Evolutionary conservation across 23 tunicate species (phyloP), one percentile per base, ranked within the genome.

Genomic region (Corella eumyota): DNA sequence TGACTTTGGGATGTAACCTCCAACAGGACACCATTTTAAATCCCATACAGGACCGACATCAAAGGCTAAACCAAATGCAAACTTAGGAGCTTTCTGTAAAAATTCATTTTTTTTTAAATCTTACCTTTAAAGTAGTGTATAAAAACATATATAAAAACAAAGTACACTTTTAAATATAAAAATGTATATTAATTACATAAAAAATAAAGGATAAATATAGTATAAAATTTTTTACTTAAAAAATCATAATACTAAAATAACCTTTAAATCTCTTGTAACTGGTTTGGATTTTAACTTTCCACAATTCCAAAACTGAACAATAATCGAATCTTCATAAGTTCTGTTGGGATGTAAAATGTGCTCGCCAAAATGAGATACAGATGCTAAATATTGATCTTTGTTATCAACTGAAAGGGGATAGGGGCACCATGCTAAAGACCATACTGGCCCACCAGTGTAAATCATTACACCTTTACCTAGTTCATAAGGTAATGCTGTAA

Each of bases 381-480:
- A 15, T 2, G 85, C 85, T 3, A 85, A 55, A 35, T 32, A 69
- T 58, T 85, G 95, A 6, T 70, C 34, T n/a, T n/a, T n/a, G 4
- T 32, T n/a, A 3, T 0, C 50, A 1, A 15, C 38, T 31, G 6
- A 13, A 15, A 47, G 20, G 9, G 57, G 60, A 24, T 36, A 61
- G 2, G 95, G 95, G 64, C 85, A 85, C 95, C 95, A 85, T 19
- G 79, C 69, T 70, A 75, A 46, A 28, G 65, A 44, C 85, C 79
- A 75, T 6, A 85, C 95, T 3, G 95, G 85, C 4, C 79, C 95
- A 9, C 85, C 95, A 30, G 44, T 76, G 70, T 25, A 77, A 47
- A 77, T 70, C 22, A 76, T 76, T 1, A 38, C 3, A 4, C 47
- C 5, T 36, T 47, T 24, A 19, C 6, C 5, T 3, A 38, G 25